phyloP scores from a whole-genome alignment of 2,888 invertebrate species.

The Agrochola lota region DNA sequence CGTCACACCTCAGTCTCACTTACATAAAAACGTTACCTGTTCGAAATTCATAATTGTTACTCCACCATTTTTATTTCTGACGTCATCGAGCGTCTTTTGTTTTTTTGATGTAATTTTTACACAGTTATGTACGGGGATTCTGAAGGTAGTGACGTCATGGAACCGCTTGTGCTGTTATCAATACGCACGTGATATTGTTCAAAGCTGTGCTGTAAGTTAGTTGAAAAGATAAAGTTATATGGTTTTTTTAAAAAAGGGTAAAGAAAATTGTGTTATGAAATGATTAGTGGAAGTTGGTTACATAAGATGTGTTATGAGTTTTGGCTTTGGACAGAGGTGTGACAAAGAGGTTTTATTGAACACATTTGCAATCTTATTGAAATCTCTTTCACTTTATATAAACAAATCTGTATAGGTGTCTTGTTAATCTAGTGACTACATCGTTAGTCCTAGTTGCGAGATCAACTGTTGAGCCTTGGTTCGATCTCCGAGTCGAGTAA shows the following conservation, averaged over 20 bases:
- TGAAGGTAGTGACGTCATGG: neutral
- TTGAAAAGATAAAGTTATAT: conserved; percentile 8
- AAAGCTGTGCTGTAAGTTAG: neutral
- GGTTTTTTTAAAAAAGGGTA: conserved; percentile 1
- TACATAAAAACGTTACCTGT: conserved; percentile 25
- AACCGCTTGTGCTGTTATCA: neutral
- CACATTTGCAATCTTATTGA: neutral
- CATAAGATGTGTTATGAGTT: neutral
- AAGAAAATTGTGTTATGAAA: conserved; percentile 17
- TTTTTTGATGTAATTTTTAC: conserved; percentile 27
- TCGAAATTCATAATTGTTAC: conserved; percentile 9
- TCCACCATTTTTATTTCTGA: neutral
- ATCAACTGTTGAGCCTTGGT: too few species aligned
- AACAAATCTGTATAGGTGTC: neutral
- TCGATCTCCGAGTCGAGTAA: neutral
- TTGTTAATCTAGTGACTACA: neutral
- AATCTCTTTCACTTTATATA: neutral
- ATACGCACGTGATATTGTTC: conserved; percentile 29
- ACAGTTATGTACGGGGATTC: neutral
- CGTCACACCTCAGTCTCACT: neutral
- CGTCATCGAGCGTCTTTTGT: conserved; percentile 26
- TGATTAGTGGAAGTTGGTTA: neutral
- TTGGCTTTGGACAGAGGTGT: neutral
- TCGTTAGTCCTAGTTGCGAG: neutral
- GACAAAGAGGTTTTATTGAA: neutral